Evolutionary conservation across 64 coral and sea anemone species (phyloP).

Genomic region (Pocillopora damicornis): DNA sequence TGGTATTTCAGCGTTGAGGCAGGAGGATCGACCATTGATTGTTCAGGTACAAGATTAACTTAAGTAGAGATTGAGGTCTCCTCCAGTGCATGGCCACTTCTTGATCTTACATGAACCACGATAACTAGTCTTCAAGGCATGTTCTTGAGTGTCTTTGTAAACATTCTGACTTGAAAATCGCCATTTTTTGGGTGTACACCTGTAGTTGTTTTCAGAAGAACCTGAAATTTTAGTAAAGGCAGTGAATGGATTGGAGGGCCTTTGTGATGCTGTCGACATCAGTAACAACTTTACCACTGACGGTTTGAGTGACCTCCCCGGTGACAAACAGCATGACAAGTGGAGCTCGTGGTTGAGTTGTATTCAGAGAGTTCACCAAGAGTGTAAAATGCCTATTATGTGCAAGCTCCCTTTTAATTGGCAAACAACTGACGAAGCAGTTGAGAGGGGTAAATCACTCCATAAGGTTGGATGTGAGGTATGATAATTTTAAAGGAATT

Average conservation of each 20-base stretch:
- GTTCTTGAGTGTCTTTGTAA: too few relatives aligned
- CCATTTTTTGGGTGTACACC: too few relatives aligned
- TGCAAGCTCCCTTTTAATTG: constrained; percentile 32
- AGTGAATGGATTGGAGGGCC: not conserved
- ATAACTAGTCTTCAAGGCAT: too few relatives aligned
- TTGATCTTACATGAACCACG: too few relatives aligned
- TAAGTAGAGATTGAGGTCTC: not conserved
- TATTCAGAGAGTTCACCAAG: constrained; percentile 11
- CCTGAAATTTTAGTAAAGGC: not conserved
- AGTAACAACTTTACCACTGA: not conserved
- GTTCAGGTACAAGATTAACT: not conserved
- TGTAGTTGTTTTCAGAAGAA: constrained; percentile 4
- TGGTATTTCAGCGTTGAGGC: not conserved
- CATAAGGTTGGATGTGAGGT: constrained; percentile 32
- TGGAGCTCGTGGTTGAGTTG: constrained; percentile 26
- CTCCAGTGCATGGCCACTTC: not conserved
- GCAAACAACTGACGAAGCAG: constrained; percentile 23
- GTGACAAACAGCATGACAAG: not conserved
- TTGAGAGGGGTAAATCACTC: constrained; percentile 15
- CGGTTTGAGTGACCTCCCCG: not conserved
- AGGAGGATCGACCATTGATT: not conserved
- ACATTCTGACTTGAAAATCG: too few relatives aligned
- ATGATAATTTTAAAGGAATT: not conserved
- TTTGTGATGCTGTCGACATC: constrained; percentile 35
- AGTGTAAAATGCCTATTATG: constrained; percentile 9